Conservation (phyloP, 2,113 vertebrate species). For the Vicugna pacos region DNA sequence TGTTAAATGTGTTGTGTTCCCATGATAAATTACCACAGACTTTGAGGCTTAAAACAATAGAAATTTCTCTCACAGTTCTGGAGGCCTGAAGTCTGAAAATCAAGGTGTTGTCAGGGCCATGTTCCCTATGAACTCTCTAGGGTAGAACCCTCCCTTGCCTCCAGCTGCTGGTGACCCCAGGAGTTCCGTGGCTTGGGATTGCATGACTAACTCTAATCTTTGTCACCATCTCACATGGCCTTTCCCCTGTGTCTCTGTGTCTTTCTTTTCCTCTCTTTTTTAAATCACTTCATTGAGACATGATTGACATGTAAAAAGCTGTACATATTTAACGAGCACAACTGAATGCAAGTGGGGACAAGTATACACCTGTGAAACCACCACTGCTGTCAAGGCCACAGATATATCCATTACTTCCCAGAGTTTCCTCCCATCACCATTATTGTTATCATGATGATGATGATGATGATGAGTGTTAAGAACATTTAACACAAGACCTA, state of each 20-base stretch:
- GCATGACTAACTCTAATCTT: neutral
- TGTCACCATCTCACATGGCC: fast-evolving
- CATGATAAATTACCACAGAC: neutral
- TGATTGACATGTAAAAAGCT: neutral
- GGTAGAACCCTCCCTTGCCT: neutral
- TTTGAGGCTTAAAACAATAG: neutral
- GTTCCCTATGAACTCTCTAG: neutral
- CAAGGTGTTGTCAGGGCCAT: neutral
- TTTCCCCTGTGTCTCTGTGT: neutral
- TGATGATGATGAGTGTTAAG: neutral
- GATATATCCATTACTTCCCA: neutral
- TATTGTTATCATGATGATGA: neutral
- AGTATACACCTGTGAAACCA: neutral
- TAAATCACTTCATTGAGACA: neutral
- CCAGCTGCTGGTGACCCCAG: neutral
- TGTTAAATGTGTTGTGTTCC: neutral
- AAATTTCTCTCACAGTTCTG: neutral
- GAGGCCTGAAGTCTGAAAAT: neutral
- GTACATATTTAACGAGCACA: neutral
- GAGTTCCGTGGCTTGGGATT: neutral
- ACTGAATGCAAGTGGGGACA: neutral
- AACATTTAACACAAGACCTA: neutral
- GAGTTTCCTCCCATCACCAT: neutral
- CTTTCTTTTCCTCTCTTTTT: neutral
- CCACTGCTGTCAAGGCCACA: neutral